A percentile compares a stretch with the other conserved stretches of the same genome.
phyloP scores from a whole-genome alignment of 2,113 vertebrate species.

The Psephotus haematonotus region DNA sequence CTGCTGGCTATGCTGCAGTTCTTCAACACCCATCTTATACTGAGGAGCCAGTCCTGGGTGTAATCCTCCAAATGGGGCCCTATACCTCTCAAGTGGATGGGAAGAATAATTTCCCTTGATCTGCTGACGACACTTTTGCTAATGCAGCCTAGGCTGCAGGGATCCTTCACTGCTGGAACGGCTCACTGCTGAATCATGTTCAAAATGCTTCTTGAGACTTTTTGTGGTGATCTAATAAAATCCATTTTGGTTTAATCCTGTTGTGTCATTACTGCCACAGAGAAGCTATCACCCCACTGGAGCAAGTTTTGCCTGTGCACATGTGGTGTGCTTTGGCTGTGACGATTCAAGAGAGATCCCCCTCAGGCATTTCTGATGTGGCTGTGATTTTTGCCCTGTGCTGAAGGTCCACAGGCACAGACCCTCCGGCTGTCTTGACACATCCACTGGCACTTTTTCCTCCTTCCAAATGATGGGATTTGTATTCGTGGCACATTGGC shows the following conservation, averaged over 20 bases:
- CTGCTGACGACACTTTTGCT: background rate
- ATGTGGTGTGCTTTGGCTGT: background rate
- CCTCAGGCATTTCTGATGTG: background rate
- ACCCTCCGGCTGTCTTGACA: background rate
- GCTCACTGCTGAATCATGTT: background rate
- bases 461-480: background rate
- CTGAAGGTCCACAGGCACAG: background rate
- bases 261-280: background rate
- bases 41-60: background rate
- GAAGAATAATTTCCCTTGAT: background rate
- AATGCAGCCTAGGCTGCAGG: background rate
- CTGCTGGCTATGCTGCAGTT: background rate
- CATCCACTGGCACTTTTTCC: background rate
- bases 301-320: background rate
- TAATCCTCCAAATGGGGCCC: background rate
- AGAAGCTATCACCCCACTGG: background rate
- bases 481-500: background rate
- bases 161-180: background rate
- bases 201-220: background rate
- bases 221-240: background rate
- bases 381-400: background rate
- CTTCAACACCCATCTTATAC: background rate
- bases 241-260: background rate
- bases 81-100: background rate
- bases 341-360: background rate